Base-by-base conservation (phyloP, 2,113 vertebrate species). In the Suncus etruscus region DNA sequence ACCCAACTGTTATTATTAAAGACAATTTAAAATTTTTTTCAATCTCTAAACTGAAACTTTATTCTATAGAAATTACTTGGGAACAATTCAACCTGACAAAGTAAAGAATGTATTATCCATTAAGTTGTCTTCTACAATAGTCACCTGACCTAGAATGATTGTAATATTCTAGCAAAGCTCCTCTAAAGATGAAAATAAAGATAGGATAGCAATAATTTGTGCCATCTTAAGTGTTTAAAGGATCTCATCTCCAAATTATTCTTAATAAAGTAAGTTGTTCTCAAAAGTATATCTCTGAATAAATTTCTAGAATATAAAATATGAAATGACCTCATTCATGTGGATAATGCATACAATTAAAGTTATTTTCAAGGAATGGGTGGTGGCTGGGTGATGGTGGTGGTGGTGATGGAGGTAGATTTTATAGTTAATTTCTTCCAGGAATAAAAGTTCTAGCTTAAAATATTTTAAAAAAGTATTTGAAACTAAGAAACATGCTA, bases 141-240 rank as follows among this genome's bases (percentile, higher is more conserved):
- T 3, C 45, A 8, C 61, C 58, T 51, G 11, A 9, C 8, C 20
- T 5, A 25, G 29, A 92, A 86, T 12, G 51, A 66, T 74, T 39
- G 86, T 77, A 89, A 48, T 50, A 15, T 70, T 81, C 31, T 24
- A 79, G 5, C 45, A 93, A 14, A 76, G 27, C 50, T 75, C n/a
- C 87, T 81, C 10, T 14, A 83, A 90, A 95, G 72, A 84, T 2
- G 32, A 70, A 81, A n/a, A 77, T 12, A 45, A 83, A 92, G 83
- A 51, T 9, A 61, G 1, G 11, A 3, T 74, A 78, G 58, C 73
- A 81, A 79, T 31, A 93, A 83, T 83, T 27, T 58, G 5, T 65
- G 11, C 47, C 54, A 47, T 54, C 31, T 54, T 39, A 69, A 9
- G 72, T 54, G 6, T 69, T 74, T 89, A 74, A 77, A 27, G 6